A percentile compares a stretch with the other conserved stretches of the same genome.
Evolutionary conservation across 2,113 vertebrate species (phyloP).

Genomic region (Procavia capensis): DNA sequence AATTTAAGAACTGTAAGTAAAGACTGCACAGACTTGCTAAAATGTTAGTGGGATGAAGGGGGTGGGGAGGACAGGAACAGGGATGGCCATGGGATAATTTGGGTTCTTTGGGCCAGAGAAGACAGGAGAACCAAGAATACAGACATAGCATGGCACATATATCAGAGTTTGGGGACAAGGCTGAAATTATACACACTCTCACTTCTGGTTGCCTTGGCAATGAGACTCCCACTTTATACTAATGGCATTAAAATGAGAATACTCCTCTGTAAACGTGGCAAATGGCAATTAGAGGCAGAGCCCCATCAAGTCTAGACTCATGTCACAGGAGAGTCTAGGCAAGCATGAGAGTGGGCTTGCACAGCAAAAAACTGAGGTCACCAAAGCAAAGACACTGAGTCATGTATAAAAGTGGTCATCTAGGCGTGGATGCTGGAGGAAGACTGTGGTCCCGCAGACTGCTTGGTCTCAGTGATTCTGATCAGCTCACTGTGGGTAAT

Average conservation of each 20-base stretch:
- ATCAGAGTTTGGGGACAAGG: slow-evolving; percentile 32
- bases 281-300: slow-evolving; percentile 11
- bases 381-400: background rate
- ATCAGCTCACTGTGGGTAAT: background rate
- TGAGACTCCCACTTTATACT: slow-evolving; percentile 63
- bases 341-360: background rate
- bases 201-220: slow-evolving; percentile 73
- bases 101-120: background rate
- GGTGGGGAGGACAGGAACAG: background rate
- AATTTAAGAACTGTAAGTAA: background rate
- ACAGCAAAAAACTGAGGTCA: background rate
- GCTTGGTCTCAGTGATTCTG: background rate
- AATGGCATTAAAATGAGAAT: slow-evolving; percentile 67
- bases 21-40: background rate
- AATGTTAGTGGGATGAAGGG: background rate
- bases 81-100: background rate
- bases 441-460: background rate
- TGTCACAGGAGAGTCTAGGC: background rate
- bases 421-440: background rate
- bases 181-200: slow-evolving; percentile 31
- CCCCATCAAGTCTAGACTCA: background rate
- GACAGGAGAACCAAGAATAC: background rate
- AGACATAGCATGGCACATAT: background rate
- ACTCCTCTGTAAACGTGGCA: slow-evolving; percentile 15
- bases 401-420: background rate